Percentiles rank a stretch among this genome's conserved stretches.
Evolutionary conservation across 1,140 invertebrate species (phyloP).

Genomic region (Lysiphlebus fabarum): DNA sequence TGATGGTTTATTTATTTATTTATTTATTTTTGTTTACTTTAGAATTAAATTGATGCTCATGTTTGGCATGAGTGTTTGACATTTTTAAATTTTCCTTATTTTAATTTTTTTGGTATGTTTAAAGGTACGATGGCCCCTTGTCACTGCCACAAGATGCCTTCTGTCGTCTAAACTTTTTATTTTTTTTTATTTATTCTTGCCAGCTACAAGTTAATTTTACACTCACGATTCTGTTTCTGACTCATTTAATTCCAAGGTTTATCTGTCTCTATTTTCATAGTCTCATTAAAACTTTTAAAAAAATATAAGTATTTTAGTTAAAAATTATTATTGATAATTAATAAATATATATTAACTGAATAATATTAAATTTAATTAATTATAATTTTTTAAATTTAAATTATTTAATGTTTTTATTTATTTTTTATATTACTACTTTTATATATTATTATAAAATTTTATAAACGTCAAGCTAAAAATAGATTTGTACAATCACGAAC

Average conservation of each 20-base stretch:
- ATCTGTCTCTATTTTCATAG: not conserved
- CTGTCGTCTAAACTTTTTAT: conserved; percentile 6
- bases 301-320: not conserved
- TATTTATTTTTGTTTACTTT: too few species aligned
- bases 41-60: too few species aligned
- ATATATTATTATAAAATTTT: too few species aligned
- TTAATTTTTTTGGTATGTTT: conserved; percentile 5
- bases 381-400: too few species aligned
- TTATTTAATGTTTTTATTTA: too few species aligned
- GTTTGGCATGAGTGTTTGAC: too few species aligned
- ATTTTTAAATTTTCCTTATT: not conserved
- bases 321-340: not conserved
- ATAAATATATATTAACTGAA: too few species aligned
- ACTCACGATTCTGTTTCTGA: conserved; percentile 6
- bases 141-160: conserved; percentile 15
- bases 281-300: not conserved
- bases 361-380: too few species aligned
- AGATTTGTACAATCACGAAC: too few species aligned
- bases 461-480: too few species aligned
- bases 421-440: too few species aligned
- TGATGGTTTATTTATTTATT: too few species aligned
- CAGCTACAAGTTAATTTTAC: conserved; percentile 15
- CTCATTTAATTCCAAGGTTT: not conserved
- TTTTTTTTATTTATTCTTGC: not conserved
- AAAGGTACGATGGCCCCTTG: conserved; percentile 16